A percentile compares a stretch with the other conserved stretches of the same genome.
Conservation (phyloP, 2,888 invertebrate genomes). For the Agonopterix subpropinquella region DNA sequence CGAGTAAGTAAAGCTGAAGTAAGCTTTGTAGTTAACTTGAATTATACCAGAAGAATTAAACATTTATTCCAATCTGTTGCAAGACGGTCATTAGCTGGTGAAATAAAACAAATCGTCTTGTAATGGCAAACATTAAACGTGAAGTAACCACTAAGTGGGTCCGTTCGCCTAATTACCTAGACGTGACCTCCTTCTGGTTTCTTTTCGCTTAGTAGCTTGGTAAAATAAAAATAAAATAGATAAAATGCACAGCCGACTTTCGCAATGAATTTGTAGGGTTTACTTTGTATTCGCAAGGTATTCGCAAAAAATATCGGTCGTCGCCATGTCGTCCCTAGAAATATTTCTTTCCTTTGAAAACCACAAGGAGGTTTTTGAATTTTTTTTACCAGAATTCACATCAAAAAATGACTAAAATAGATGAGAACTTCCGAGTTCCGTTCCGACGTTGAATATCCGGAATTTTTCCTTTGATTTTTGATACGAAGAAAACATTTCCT, state of each 20-base stretch:
- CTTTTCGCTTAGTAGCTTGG: conserved; percentile 8
- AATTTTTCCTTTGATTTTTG: background rate
- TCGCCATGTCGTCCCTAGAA: background rate
- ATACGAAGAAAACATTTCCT: background rate
- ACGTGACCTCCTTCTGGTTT: conserved; percentile 14
- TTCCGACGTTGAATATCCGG: conserved; percentile 16
- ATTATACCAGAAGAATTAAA: no score
- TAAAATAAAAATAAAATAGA: no score
- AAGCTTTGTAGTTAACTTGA: no score
- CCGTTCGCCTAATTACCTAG: conserved; percentile 14
- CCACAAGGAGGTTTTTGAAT: background rate
- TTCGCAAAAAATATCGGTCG: background rate
- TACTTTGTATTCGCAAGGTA: background rate
- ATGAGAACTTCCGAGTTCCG: conserved; percentile 21
- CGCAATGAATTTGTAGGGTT: background rate
- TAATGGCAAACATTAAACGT: conserved; percentile 17
- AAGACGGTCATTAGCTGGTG: conserved; percentile 4
- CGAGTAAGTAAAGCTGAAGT: no score
- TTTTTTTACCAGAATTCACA: background rate
- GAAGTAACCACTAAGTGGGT: conserved; percentile 14
- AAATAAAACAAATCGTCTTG: conserved; percentile 7
- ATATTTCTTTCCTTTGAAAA: background rate
- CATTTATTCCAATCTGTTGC: no score
- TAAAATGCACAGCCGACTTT: background rate
- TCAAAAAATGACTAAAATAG: conserved; percentile 15